Base-by-base conservation (phyloP, 2,113 vertebrate species). In the Bubo blakistoni region DNA sequence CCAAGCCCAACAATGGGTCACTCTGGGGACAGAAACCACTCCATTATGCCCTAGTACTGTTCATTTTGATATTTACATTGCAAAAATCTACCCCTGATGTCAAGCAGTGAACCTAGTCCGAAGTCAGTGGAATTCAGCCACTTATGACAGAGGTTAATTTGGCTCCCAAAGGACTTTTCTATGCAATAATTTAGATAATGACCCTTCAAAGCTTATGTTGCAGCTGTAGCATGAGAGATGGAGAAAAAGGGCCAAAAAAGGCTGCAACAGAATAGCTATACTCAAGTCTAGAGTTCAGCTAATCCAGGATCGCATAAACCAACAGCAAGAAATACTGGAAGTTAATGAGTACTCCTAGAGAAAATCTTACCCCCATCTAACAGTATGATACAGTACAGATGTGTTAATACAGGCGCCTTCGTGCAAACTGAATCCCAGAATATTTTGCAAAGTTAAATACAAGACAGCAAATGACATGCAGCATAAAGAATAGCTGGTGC, bases 401-500 rank as follows among this genome's bases (percentile, higher is more conserved):
- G 67, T 83, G 89, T 84, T 92, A 93, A 86, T 81, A 91, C 54
- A 92, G 58, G 55, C 22, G 6, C 66, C 84, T 95, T 81, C 25
- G 6, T 82, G 65, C 79, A 86, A 96, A 92, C n/a, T 81, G 87
- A 70, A 90, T 91, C 73, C 61, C 57, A 92, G 95, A 96, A 84
- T 83, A 88, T 90, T 90, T 88, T 91, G 46, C 79, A 76, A 84
- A 83, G 87, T 88, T 95, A 93, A 97, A 97, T 87, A 95, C 63
- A 88, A 90, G 58, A 77, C 88, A 85, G 90, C 59, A 95, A 97
- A 97, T 85, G 69, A 81, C 54, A 95, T 24, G 7, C 72, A 2
- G 90, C 74, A 95, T 71, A 95, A 95, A 97, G 93, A 96, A 97
- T 88, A 96, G 83, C 93, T 94, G 86, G 79, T 86, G 93, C 94